Evolutionary conservation across 2,113 vertebrate species (phyloP).

Genomic region (Rhagologus leucostigma): DNA sequence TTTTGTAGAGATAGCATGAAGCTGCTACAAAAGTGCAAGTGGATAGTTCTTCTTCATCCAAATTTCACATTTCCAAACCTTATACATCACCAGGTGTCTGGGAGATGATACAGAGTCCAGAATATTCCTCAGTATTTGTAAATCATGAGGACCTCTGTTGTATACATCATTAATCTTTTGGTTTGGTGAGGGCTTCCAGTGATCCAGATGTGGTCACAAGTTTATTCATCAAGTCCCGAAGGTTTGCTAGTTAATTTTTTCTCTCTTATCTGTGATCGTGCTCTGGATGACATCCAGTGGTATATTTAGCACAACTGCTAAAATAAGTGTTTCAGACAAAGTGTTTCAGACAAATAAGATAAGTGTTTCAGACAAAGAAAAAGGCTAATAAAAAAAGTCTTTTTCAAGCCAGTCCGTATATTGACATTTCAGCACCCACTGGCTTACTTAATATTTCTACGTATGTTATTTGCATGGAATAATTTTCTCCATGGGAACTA

Average conservation of each 20-base stretch:
- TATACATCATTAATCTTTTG: not conserved
- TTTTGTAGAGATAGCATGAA: not conserved
- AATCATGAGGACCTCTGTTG: not conserved
- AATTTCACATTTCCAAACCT: not conserved
- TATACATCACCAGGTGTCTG: not conserved
- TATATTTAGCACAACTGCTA: not conserved
- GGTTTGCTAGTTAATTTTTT: not conserved
- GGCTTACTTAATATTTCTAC: not conserved
- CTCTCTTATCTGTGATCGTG: not conserved
- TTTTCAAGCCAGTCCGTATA: not conserved
- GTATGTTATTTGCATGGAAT: not conserved
- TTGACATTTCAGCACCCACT: not conserved
- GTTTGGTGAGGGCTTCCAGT: not conserved
- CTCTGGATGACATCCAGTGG: constrained; percentile 5
- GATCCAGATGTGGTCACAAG: not conserved
- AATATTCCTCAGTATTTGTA: not conserved
- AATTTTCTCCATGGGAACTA: not conserved
- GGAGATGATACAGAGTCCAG: not conserved
- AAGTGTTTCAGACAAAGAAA: not conserved
- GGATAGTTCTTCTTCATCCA: not conserved
- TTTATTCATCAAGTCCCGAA: not conserved
- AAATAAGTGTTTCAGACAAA: not conserved
- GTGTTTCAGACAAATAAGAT: not conserved
- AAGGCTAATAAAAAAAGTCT: not conserved
- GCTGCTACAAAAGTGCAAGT: not conserved